These are phyloP conservation scores for Uria aalge DNA, from an alignment of 2,113 vertebrate genomes.

Conservation along the genomic window DNA sequence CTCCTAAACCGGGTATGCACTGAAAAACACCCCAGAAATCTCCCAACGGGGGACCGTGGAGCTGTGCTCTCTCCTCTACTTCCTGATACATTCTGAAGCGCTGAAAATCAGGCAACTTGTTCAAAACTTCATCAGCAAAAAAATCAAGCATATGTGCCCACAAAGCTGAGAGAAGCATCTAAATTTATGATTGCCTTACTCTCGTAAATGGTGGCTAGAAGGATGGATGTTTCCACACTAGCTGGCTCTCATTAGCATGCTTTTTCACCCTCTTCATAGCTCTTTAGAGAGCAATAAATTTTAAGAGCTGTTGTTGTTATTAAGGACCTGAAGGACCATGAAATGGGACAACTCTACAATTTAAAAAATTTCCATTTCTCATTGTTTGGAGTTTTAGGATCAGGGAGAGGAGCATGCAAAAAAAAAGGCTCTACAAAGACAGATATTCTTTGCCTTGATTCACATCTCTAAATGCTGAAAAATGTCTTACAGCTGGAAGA, in stretches of 20 bases:
- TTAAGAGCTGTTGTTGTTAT: neutral
- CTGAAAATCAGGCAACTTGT: neutral
- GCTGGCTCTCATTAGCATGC: neutral
- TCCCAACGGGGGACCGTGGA: neutral
- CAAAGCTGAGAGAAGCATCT: neutral
- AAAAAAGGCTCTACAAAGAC: neutral
- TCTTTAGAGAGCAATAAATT: neutral
- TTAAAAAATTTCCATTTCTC: neutral
- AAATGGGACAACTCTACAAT: neutral
- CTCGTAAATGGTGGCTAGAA: neutral
- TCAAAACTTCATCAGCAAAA: neutral
- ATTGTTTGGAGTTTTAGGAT: neutral
- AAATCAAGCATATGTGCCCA: neutral
- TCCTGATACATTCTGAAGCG: neutral
- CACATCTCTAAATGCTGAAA: neutral
- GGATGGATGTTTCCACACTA: neutral
- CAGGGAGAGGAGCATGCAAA: neutral
- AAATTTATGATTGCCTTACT: neutral
- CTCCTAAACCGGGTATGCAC: fast-evolving
- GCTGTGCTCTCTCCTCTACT: neutral
- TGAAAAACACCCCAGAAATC: neutral
- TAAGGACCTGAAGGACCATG: neutral
- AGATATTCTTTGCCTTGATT: neutral
- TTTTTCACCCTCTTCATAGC: neutral
- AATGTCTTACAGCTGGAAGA: neutral